Percentiles rank a stretch among this genome's conserved stretches.
These are phyloP conservation scores for Lethrus apterus DNA, from an alignment of 1,140 invertebrate genomes.

Conservation along the genomic window DNA sequence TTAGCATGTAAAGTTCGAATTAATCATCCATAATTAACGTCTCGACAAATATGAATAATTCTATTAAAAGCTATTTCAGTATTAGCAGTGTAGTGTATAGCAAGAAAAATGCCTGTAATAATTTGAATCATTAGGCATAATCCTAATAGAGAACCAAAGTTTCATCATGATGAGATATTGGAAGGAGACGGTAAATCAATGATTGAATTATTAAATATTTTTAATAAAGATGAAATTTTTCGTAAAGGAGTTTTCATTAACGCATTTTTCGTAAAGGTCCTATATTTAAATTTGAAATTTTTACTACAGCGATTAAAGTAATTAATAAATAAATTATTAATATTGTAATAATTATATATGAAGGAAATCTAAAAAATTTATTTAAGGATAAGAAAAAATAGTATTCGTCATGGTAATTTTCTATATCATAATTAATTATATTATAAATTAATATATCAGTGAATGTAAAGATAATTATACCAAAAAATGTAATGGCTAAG, in stretches of 20 bases:
- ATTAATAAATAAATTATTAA: neutral
- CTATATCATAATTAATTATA: too few relatives aligned
- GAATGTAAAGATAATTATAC: too few relatives aligned
- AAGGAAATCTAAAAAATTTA: neutral
- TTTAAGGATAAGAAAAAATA: too few relatives aligned
- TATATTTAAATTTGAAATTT: neutral
- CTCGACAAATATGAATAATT: constrained; percentile 46
- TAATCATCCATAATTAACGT: constrained; percentile 50
- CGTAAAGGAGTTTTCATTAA: constrained; percentile 10
- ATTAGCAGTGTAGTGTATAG: constrained; percentile 52
- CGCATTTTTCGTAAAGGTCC: neutral
- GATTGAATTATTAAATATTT: constrained; percentile 47
- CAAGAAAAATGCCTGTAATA: constrained; percentile 51
- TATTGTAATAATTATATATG: neutral
- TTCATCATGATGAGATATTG: constrained; percentile 47
- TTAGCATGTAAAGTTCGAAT: constrained; percentile 51
- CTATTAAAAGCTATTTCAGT: constrained; percentile 50
- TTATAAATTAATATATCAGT: too few relatives aligned
- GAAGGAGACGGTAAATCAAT: constrained; percentile 48
- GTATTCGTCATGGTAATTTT: too few relatives aligned
- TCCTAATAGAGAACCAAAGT: constrained; percentile 50
- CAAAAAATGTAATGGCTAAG: too few relatives aligned
- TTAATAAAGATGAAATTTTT: constrained; percentile 41
- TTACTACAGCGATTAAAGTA: neutral
- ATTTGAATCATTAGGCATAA: constrained; percentile 54